Evolutionary conservation across 2,888 invertebrate species (phyloP).

Genomic region (Coenonympha arcania): DNA sequence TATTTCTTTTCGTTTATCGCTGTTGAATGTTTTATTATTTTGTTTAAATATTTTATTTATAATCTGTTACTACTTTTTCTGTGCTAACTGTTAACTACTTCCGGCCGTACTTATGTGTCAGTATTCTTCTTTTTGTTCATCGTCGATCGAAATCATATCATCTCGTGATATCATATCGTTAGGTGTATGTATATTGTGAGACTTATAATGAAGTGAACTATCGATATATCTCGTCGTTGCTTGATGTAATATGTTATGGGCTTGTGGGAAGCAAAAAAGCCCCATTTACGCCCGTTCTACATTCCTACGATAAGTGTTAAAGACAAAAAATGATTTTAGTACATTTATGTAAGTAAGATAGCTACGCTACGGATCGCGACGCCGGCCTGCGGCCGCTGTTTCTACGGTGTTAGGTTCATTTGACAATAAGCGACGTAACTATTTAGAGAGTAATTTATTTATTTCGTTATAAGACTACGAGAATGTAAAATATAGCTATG

Average conservation of each 20-base stretch:
- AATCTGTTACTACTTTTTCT: conserved; percentile 33
- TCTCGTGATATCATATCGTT: conserved; percentile 30
- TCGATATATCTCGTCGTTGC: neutral
- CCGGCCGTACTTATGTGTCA: conserved; percentile 49
- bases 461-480: conserved; percentile 71
- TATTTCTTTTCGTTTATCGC: conserved; percentile 24
- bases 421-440: conserved; percentile 68
- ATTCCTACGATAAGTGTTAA: conserved; percentile 42
- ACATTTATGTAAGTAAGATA: conserved; percentile 49
- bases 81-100: conserved; percentile 20
- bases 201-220: conserved; percentile 1
- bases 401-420: conserved; percentile 55
- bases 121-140: conserved; percentile 36
- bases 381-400: conserved; percentile 29
- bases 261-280: neutral
- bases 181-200: conserved; percentile 22
- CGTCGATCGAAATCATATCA: conserved; percentile 51
- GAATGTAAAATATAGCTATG: conserved; percentile 68
- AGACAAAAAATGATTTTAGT: conserved; percentile 42
- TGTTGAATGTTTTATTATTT: conserved; percentile 30
- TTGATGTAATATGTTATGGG: neutral
- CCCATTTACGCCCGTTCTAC: conserved; percentile 16
- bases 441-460: conserved; percentile 68
- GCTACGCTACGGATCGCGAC: conserved; percentile 50
- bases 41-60: conserved; percentile 30